A percentile compares a stretch with the other conserved stretches of the same genome.
These are phyloP conservation scores for Seira sanloemensis DNA, from an alignment of 2,888 invertebrate genomes.

Conservation along the genomic window DNA sequence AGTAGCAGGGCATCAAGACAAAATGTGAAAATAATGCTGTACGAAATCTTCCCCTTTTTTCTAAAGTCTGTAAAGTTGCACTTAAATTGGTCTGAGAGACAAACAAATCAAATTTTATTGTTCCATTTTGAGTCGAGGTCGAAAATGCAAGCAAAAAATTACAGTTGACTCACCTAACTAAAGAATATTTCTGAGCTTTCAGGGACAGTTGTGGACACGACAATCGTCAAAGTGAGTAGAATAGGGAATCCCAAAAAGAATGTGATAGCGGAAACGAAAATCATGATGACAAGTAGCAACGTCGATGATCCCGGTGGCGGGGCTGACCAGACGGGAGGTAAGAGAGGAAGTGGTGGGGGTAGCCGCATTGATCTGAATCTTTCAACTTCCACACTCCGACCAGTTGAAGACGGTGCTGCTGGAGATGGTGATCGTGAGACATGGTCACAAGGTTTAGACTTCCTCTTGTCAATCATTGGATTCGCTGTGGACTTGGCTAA, in stretches of 20 bases:
- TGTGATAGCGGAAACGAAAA: slow-evolving; percentile 49
- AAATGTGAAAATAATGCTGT: no score
- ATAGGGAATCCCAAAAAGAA: slow-evolving; percentile 48
- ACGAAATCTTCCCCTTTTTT: no score
- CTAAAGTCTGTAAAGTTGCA: no score
- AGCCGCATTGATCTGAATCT: slow-evolving; percentile 50
- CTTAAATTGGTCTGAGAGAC: no score
- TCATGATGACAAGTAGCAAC: slow-evolving; percentile 56
- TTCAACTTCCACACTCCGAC: slow-evolving; percentile 53
- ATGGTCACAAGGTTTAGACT: slow-evolving; percentile 72
- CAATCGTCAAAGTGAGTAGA: slow-evolving; percentile 57
- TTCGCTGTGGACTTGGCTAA: slow-evolving; percentile 73
- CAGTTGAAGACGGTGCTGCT: slow-evolving; percentile 31
- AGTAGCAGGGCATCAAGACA: no score
- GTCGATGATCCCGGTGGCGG: slow-evolving; percentile 59
- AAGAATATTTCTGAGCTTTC: not conserved
- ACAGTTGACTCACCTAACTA: no score
- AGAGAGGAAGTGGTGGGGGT: slow-evolving; percentile 20
- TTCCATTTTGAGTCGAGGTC: no score
- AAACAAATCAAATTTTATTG: no score
- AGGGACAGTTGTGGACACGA: slow-evolving; percentile 53
- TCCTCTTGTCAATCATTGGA: slow-evolving; percentile 72
- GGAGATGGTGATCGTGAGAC: slow-evolving; percentile 69
- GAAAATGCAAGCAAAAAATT: no score
- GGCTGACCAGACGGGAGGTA: slow-evolving; percentile 29